A percentile compares a stretch with the other conserved stretches of the same genome.
Evolutionary conservation across 2,888 invertebrate species (phyloP).

Genomic region (Andrena hattorfiana): DNA sequence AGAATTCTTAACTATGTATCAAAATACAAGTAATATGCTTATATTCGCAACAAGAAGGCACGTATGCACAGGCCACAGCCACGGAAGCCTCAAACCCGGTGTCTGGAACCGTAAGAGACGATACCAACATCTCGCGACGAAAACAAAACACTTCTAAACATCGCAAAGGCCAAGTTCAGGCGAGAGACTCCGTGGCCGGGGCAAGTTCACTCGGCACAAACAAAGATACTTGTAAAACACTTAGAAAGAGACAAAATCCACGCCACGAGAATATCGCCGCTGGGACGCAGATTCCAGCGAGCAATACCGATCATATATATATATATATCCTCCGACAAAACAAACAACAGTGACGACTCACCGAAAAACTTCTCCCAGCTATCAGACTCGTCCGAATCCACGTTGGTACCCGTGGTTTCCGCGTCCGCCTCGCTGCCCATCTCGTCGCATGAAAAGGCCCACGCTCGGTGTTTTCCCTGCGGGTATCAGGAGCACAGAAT

Average conservation of each 20-base stretch:
- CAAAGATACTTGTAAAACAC: background rate
- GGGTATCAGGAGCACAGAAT: slow-evolving; percentile 1
- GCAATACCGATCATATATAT: background rate
- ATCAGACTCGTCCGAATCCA: slow-evolving; percentile 90
- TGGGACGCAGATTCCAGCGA: background rate
- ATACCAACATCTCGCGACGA: slow-evolving; percentile 5
- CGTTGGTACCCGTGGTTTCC: slow-evolving; percentile 82
- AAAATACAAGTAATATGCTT: background rate
- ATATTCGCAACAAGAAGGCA: background rate
- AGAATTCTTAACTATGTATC: background rate
- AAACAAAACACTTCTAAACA: background rate
- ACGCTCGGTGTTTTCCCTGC: slow-evolving; percentile 9
- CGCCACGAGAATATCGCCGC: background rate
- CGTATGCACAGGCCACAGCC: background rate
- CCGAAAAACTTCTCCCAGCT: slow-evolving; percentile 91
- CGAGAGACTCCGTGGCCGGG: background rate
- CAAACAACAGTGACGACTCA: slow-evolving; percentile 80
- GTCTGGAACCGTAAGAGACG: background rate
- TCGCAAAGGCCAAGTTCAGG: background rate
- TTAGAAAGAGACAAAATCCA: background rate
- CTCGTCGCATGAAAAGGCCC: slow-evolving; percentile 53
- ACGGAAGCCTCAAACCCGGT: slow-evolving; percentile 28
- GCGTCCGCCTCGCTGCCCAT: slow-evolving; percentile 79
- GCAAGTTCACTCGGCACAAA: background rate
- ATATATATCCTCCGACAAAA: background rate